Conservation (phyloP, 1,140 invertebrate species). For the Lepidurus couesii region DNA sequence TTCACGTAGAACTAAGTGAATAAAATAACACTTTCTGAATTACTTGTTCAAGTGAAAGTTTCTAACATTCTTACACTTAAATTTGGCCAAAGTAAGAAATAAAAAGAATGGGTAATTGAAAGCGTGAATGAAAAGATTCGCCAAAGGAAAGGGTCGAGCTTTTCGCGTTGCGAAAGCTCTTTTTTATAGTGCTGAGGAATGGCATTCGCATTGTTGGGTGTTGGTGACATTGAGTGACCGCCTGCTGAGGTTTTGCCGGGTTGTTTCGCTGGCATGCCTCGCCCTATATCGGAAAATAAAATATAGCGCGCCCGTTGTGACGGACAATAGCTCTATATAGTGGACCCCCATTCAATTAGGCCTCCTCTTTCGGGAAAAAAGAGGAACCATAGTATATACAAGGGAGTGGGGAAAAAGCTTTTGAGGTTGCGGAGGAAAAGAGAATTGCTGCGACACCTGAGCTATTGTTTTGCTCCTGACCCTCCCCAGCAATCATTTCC, state of each 20-base stretch:
- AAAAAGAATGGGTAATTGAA: background rate
- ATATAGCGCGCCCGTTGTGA: constrained; percentile 20
- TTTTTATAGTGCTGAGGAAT: background rate
- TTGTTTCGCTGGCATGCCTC: constrained; percentile 18
- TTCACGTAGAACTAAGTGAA: too few species aligned
- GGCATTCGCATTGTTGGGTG: constrained; percentile 4
- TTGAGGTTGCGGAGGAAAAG: constrained; percentile 10
- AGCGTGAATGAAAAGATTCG: background rate
- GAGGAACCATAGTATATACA: background rate
- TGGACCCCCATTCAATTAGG: constrained; percentile 17
- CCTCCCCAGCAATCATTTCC: constrained; percentile 17
- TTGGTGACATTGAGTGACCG: constrained; percentile 21
- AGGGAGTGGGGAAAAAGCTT: constrained; percentile 10
- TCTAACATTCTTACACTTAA: too few species aligned
- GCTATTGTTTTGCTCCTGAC: constrained; percentile 10
- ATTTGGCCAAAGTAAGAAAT: background rate
- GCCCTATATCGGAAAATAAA: constrained; percentile 20
- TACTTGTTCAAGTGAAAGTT: too few species aligned
- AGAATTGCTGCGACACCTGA: constrained; percentile 21
- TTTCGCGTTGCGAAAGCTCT: background rate
- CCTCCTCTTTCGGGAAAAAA: background rate
- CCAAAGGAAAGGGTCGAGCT: background rate
- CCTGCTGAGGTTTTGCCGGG: constrained; percentile 15
- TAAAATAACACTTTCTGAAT: too few species aligned
- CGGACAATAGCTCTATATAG: constrained; percentile 2